A percentile compares a stretch with the other conserved stretches of the same genome.
Conservation (phyloP, 2,797 vertebrate genomes). For the Bovichtus diacanthus region DNA sequence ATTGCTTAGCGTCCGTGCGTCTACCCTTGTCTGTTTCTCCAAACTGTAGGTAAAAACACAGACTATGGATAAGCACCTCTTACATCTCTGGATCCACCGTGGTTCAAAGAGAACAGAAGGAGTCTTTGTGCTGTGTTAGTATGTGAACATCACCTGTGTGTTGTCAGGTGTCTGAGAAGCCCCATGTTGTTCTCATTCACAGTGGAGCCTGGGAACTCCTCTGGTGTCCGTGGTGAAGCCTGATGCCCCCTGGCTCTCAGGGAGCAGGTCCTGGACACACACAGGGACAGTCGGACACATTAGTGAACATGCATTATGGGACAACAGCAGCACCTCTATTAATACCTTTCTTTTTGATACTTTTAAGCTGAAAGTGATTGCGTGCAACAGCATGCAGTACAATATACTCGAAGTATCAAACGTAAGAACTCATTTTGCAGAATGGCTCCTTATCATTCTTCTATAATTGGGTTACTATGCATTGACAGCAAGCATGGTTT, state of each 20-base stretch:
- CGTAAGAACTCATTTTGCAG: neutral
- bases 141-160: constrained; percentile 57
- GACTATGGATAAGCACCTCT: too few species aligned
- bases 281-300: neutral
- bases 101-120: neutral
- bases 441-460: too few species aligned
- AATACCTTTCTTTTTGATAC: neutral
- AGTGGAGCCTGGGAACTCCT: neutral
- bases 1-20: too few species aligned
- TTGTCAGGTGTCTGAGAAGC: constrained; percentile 10
- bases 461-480: too few species aligned
- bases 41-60: too few species aligned
- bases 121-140: constrained; percentile 11
- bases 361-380: neutral
- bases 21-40: too few species aligned
- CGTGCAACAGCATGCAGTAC: neutral
- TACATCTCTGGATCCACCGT: too few species aligned
- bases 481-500: too few species aligned
- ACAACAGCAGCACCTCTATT: neutral
- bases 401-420: neutral
- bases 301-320: neutral
- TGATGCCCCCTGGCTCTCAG: constrained; percentile 36
- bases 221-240: constrained; percentile 9
- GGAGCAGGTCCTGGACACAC: constrained; percentile 32
- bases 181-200: constrained; percentile 59